Base-by-base conservation (phyloP, 2,888 invertebrate genomes). In the Brassicogethes aeneus region DNA sequence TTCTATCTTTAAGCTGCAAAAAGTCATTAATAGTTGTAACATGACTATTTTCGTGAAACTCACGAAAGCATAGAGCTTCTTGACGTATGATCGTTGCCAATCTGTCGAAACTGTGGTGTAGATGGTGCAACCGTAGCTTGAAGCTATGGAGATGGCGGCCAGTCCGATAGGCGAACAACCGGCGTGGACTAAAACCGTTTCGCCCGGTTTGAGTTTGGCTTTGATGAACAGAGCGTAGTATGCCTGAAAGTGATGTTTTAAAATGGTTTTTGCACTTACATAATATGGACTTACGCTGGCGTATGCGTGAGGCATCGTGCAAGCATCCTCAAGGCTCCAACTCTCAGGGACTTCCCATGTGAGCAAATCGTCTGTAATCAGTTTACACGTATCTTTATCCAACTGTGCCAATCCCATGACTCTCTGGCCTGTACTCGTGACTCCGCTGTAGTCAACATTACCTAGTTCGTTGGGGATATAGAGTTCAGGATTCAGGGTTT, bases 291-390 rank as follows among this genome's bases (percentile, higher is more conserved):
- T 55, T 61, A 69, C 70, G 31, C 83, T 79, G 44, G 74, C 73
- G 56, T 87, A 89, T 1, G 85, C 85, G n/a, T 87, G 82, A 0
- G 89, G 89, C 0, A 88, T 74, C 0, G 84, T 81, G 2, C 84
- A 82, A 0, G 84, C 88, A 51, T 88, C 83, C 52, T 81, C 77
- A 33, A 87, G 68, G 14, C 72, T 73, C 85, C 86, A 88, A 3
- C 72, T 65, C 2, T 80, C 75, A 2, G 89, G 88, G 3, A 88
- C 69, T 30, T 74, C 65, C 86, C 86, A 89, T 15, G 66, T 56
- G 15, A 79, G 67, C 17, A 69, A 56, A 2, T 65, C 61, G 55
- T 69, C 69, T 3, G 60, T 51, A 0, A 58, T 47, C 16, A 69
- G 41, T 47, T 59, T 59, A 23, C 52, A 59, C 15, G 51, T 57